Conservation (phyloP, 2,113 vertebrate genomes). For the Accipiter virgatus region DNA sequence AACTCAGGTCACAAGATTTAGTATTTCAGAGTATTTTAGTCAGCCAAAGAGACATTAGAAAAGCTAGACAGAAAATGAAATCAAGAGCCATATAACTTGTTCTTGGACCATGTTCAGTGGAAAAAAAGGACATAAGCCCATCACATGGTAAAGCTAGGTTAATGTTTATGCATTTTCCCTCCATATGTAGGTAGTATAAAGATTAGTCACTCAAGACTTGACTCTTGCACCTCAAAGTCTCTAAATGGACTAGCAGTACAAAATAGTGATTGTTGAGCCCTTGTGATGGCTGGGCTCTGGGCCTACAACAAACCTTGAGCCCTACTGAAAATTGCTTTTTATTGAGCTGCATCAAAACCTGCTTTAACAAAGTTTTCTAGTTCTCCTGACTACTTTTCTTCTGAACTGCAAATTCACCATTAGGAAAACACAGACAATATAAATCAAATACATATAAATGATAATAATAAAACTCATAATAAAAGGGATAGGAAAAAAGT, state of each 20-base stretch:
- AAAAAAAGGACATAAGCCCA: background rate
- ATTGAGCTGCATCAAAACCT: background rate
- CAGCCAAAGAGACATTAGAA: background rate
- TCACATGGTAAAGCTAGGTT: background rate
- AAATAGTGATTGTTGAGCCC: background rate
- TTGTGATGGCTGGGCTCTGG: background rate
- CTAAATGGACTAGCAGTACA: background rate
- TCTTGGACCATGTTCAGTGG: background rate
- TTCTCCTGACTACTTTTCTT: background rate
- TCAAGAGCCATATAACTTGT: background rate
- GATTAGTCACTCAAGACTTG: background rate
- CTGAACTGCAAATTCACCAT: background rate
- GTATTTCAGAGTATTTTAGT: background rate
- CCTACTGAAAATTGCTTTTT: background rate
- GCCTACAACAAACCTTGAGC: background rate
- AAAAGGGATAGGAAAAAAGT: background rate
- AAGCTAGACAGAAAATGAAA: background rate
- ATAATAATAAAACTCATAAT: background rate
- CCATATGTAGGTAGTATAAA: background rate
- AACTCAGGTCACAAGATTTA: background rate
- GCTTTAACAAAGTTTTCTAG: background rate
- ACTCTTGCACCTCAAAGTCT: conserved; percentile 23
- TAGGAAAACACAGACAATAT: background rate
- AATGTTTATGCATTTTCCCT: conserved; percentile 20
- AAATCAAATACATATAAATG: background rate